Evolutionary conservation across 2,888 invertebrate species (phyloP).

Genomic region (Torymus tubicola): DNA sequence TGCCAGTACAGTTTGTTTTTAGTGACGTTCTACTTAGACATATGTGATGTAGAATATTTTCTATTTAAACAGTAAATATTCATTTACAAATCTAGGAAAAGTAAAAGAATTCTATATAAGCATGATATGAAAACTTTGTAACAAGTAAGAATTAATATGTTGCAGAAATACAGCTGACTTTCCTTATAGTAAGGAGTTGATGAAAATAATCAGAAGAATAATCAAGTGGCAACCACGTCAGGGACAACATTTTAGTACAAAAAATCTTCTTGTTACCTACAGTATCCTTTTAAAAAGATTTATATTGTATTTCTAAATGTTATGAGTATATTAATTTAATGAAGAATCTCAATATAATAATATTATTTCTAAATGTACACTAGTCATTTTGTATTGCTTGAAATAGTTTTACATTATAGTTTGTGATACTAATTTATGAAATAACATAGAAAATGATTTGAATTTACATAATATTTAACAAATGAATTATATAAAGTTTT

Average conservation of each 20-base stretch:
- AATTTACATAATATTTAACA: no score
- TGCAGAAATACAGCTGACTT: constrained; percentile 67
- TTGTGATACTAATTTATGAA: no score
- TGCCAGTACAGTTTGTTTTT: constrained; percentile 6
- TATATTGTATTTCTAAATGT: background rate
- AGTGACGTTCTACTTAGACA: background rate
- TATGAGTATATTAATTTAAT: no score
- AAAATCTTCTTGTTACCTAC: constrained; percentile 71
- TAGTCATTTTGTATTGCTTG: no score
- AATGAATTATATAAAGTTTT: no score
- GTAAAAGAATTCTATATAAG: constrained; percentile 13
- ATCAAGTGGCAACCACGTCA: constrained; percentile 70
- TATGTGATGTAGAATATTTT: background rate
- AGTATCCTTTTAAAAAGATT: constrained; percentile 68
- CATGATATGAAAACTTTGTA: no score
- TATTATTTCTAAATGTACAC: no score
- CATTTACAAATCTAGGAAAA: background rate
- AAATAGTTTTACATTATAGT: no score
- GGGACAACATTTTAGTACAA: constrained; percentile 72
- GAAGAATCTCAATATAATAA: no score
- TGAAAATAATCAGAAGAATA: constrained; percentile 72
- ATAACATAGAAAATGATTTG: no score
- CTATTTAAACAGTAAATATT: background rate
- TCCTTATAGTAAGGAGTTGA: constrained; percentile 69
- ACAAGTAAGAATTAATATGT: constrained; percentile 47